Base-by-base conservation (phyloP, 35 echinoderm and acorn worm species). In the Hemicentrotus pulcherrimus region DNA sequence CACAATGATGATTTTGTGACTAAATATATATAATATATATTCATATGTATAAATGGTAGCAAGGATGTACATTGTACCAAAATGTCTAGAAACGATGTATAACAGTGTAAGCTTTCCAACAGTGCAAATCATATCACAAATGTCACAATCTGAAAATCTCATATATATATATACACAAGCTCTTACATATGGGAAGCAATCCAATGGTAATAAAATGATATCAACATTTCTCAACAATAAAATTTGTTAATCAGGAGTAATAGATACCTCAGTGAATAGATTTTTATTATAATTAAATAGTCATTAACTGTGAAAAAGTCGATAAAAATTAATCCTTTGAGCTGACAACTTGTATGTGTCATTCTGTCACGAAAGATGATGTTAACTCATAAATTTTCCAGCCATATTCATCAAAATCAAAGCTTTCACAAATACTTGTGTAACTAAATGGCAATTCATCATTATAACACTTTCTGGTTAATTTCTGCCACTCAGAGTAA, bases 11-110 rank as follows among this genome's bases (percentile, higher is more conserved):
- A n/a, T 8, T 90, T 90, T 90, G 88, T 90, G 88, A 90, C 88
- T 90, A 90, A 90, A 90, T 90, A 90, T 90, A 90, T 90, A 90
- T 90, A 90, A 32, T 32, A 90, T 86, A 86, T 90, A 90, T 90
- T 90, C 33, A 90, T 90, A 90, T 90, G 88, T 90, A 90, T 90
- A 90, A 90, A 90, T 41, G 88, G 32, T 90, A 90, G 65, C 46
- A 90, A 45, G 88, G 88, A 45, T 9, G 32, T 45, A 90, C 88
- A 90, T 45, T 90, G 46, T 90, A 90, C 88, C 88, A 90, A 90
- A 47, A 15, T 78, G 65, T 78, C 65, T 78, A 78, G 65, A 78
- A 55, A 28, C 19, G 22, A 78, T 78, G 65, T 55, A 55, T 15
- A 55, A 11, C 15, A 55, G 15, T 28, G 65, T n/a, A 28, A 28